A percentile compares a stretch with the other conserved stretches of the same genome.
These are phyloP conservation scores for Lepus americanus DNA, from an alignment of 2,113 vertebrate species.

Conservation along the genomic window DNA sequence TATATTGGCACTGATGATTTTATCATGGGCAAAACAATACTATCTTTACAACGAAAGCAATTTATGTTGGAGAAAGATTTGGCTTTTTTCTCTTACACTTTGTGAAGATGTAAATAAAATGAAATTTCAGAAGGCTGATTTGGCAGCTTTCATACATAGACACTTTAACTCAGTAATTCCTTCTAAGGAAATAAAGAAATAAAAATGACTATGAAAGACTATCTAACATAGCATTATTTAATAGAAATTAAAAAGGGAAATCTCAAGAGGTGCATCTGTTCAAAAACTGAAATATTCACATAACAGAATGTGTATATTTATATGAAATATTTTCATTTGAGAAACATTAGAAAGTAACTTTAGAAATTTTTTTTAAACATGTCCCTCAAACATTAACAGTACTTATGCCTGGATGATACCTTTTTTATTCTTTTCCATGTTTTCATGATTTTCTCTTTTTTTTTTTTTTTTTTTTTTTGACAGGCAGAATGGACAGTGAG, in stretches of 20 bases:
- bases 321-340: background rate
- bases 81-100: slow-evolving; percentile 30
- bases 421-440: slow-evolving; percentile 10
- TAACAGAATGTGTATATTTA: background rate
- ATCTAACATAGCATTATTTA: slow-evolving; percentile 11
- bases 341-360: background rate
- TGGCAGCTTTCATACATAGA: background rate
- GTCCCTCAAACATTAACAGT: slow-evolving; percentile 23
- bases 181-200: slow-evolving; percentile 28
- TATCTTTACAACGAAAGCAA: slow-evolving; percentile 65
- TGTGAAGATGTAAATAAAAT: slow-evolving; percentile 18
- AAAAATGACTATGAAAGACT: slow-evolving; percentile 41
- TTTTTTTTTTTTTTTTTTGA: too few relatives aligned
- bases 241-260: background rate
- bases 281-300: background rate
- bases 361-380: slow-evolving; percentile 35
- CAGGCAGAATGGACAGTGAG: too few relatives aligned
- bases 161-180: background rate
- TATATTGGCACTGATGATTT: slow-evolving; percentile 48
- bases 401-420: background rate
- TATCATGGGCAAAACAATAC: slow-evolving; percentile 58
- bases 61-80: slow-evolving; percentile 54
- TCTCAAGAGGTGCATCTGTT: background rate
- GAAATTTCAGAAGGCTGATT: background rate
- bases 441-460: slow-evolving; percentile 19